Evolutionary conservation across 1,140 invertebrate species (phyloP).

Genomic region (Cherax destructor): DNA sequence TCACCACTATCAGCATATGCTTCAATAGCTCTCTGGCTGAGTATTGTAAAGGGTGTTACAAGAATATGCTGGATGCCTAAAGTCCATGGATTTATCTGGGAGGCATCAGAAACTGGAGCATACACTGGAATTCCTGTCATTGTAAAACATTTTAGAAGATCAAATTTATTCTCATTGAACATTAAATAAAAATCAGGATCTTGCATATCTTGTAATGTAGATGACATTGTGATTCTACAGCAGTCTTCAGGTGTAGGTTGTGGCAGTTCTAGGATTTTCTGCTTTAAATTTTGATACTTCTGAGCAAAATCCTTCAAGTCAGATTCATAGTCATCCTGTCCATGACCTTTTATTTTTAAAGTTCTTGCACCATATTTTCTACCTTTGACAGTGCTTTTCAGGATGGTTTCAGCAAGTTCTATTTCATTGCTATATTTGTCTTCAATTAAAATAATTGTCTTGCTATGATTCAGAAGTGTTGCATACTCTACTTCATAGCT

Average conservation of each 20-base stretch:
- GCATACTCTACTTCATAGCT: conserved; percentile 32
- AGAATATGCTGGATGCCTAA: conserved; percentile 62
- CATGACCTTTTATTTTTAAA: conserved; percentile 67
- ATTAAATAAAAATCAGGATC: conserved; percentile 56
- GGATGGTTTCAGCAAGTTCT: conserved; percentile 65
- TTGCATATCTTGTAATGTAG: conserved; percentile 65
- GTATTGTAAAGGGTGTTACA: conserved; percentile 61
- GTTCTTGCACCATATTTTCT: conserved; percentile 56
- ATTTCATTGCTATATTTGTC: conserved; percentile 59
- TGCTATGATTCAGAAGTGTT: conserved; percentile 66
- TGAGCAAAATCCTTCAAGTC: conserved; percentile 48
- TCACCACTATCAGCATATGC: conserved; percentile 22
- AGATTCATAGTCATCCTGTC: conserved; percentile 40
- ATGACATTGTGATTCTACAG: conserved; percentile 60
- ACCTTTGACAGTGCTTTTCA: conserved; percentile 62
- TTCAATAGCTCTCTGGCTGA: conserved; percentile 64
- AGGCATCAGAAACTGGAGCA: conserved; percentile 62
- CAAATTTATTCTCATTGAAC: conserved; percentile 61
- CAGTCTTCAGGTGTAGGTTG: conserved; percentile 58
- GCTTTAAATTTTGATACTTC: conserved; percentile 23
- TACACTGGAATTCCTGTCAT: conserved; percentile 70
- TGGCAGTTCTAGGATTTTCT: conserved; percentile 32
- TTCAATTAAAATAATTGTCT: conserved; percentile 57
- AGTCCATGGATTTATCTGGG: conserved; percentile 71
- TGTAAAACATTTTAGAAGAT: conserved; percentile 64